Conservation (phyloP, 2,888 invertebrate genomes). For the Exephanes ischioxanthus region DNA sequence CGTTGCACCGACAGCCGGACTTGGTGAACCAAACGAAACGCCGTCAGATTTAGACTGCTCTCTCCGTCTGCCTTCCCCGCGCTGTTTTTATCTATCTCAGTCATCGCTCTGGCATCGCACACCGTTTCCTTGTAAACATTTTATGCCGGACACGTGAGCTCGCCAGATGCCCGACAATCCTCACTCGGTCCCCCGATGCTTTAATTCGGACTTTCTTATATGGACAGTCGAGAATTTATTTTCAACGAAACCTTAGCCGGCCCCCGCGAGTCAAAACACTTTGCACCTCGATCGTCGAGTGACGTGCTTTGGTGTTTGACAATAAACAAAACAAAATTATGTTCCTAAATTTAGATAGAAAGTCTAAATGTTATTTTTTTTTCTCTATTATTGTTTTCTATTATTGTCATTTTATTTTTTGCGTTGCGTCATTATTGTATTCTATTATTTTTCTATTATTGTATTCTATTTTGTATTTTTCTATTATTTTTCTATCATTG, state of each 20-base stretch:
- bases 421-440: too few relatives aligned
- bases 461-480: too few relatives aligned
- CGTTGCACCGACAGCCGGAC: constrained; percentile 63
- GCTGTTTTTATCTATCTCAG: neutral
- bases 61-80: constrained; percentile 3
- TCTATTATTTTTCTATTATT: too few relatives aligned
- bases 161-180: constrained; percentile 18
- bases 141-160: constrained; percentile 22
- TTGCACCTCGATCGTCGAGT: neutral
- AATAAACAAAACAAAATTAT: too few relatives aligned
- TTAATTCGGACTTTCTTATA: neutral
- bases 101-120: constrained; percentile 22
- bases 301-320: too few relatives aligned
- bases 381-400: too few relatives aligned
- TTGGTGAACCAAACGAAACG: constrained; percentile 68
- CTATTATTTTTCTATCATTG: too few relatives aligned
- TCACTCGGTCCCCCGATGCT: neutral
- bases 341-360: too few relatives aligned
- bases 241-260: neutral
- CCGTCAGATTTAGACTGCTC: constrained; percentile 56
- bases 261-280: too few relatives aligned
- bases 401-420: too few relatives aligned
- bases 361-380: too few relatives aligned
- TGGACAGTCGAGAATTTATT: neutral
- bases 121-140: constrained; percentile 36